Conservation (phyloP, 2,888 invertebrate species). For the Phortica magna region DNA sequence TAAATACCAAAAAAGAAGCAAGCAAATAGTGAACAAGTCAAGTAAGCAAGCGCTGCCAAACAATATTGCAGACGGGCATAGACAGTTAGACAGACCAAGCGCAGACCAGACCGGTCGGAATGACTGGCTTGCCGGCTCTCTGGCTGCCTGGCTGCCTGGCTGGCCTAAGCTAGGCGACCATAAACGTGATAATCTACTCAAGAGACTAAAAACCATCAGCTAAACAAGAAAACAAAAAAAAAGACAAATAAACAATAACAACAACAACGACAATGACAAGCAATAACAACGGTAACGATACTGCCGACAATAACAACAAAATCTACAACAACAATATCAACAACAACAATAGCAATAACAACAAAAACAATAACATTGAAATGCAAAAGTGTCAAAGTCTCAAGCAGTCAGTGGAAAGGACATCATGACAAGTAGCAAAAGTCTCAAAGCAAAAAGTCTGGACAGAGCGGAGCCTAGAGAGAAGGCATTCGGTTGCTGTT, state of each 20-base stretch:
- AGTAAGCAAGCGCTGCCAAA: background rate
- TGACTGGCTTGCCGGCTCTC: background rate
- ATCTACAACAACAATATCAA: background rate
- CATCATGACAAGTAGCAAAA: conserved; percentile 1
- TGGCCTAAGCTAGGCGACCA: conserved; percentile 17
- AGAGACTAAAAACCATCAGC: conserved; percentile 30
- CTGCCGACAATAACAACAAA: background rate
- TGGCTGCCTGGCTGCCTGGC: background rate
- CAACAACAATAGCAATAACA: background rate
- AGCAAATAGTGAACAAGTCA: background rate
- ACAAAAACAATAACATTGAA: background rate
- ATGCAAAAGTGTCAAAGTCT: conserved; percentile 27
- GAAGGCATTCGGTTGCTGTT: background rate
- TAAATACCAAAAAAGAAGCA: background rate
- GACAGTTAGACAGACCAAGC: too few relatives aligned
- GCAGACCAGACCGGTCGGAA: too few relatives aligned
- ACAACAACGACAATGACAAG: background rate
- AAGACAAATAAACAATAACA: background rate
- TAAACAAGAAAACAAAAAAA: background rate
- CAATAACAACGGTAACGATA: background rate
- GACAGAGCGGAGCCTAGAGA: background rate
- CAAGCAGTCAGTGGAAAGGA: conserved; percentile 19
- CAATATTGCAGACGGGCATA: background rate
- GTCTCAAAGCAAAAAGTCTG: background rate
- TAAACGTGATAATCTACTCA: conserved; percentile 33